phyloP scores from a whole-genome alignment of 2,797 vertebrate species.

The Rhabdophis nuchalis region DNA sequence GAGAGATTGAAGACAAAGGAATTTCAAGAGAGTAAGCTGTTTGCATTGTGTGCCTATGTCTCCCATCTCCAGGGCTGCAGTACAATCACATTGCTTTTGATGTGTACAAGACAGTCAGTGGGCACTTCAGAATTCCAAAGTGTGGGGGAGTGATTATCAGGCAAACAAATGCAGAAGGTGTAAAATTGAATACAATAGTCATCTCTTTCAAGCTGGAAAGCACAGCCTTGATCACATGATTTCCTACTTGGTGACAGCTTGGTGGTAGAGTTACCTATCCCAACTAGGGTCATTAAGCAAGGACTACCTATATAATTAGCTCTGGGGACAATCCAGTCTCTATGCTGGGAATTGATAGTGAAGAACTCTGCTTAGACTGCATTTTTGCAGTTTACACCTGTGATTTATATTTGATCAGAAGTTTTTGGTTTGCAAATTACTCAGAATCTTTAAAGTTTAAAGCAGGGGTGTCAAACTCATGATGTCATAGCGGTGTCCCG shows the following conservation, averaged over 20 bases:
- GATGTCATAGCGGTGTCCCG: too few relatives aligned
- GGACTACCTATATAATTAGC: not conserved
- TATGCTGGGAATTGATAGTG: not conserved
- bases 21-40: not conserved
- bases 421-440: not conserved
- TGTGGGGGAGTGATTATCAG: not conserved
- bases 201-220: not conserved
- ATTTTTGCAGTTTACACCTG: not conserved
- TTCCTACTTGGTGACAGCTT: not conserved
- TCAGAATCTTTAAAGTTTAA: not conserved
- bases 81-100: not conserved
- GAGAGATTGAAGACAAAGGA: not conserved
- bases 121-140: not conserved
- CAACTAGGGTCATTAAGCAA: not conserved
- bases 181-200: not conserved
- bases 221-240: not conserved
- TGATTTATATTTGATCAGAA: not conserved
- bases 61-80: not conserved
- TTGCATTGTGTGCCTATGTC: not conserved
- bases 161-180: not conserved
- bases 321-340: not conserved
- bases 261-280: not conserved
- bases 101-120: not conserved
- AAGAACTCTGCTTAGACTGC: not conserved
- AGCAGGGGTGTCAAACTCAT: not conserved